These are phyloP conservation scores for Polyergus mexicanus DNA, from an alignment of 1,140 invertebrate species.

Conservation along the genomic window DNA sequence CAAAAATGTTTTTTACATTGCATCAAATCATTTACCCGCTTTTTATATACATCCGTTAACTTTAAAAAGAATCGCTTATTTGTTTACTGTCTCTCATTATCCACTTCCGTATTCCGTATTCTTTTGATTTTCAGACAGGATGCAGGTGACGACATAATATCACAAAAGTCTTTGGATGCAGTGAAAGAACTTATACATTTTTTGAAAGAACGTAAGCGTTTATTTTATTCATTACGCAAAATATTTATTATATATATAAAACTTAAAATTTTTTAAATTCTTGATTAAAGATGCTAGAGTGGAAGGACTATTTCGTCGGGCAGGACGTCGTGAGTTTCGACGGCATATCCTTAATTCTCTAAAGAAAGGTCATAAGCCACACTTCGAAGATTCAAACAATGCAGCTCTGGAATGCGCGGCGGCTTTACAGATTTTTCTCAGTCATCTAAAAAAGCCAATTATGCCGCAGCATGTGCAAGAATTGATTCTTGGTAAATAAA, in stretches of 20 bases:
- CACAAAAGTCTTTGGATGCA: conserved; percentile 75
- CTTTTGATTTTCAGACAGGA: conserved; percentile 58
- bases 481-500: conserved; percentile 82
- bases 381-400: conserved; percentile 68
- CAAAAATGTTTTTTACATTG: conserved; percentile 15
- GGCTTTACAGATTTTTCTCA: conserved; percentile 83
- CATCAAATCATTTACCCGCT: conserved; percentile 5
- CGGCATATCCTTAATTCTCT: conserved; percentile 73
- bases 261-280: background rate
- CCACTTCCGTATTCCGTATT: conserved; percentile 31
- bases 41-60: conserved; percentile 49
- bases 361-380: conserved; percentile 75
- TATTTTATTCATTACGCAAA: conserved; percentile 20
- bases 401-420: conserved; percentile 80
- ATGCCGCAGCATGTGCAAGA: conserved; percentile 84
- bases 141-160: conserved; percentile 78
- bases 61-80: conserved; percentile 26
- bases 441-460: conserved; percentile 82
- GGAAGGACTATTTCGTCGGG: conserved; percentile 77
- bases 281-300: conserved; percentile 75
- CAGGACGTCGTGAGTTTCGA: conserved; percentile 72
- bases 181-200: conserved; percentile 77
- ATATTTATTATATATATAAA: background rate
- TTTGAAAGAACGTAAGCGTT: conserved; percentile 75
- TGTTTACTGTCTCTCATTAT: conserved; percentile 29